Conservation (phyloP, 2,113 vertebrate species). For the crab-eating macaque (Macaca fascicularis) region T2T-MFA8v1.1 NC_088390.1:86035001-86035500, state of each 20-base stretch:
- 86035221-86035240: no score
- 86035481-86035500: conserved; percentile 57
- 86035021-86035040: background rate
- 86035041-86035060: background rate
- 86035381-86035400: background rate
- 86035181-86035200: background rate
- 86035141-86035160: background rate
- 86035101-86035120: background rate
- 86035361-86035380: accelerated
- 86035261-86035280: background rate
- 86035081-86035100: background rate
- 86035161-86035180: no score
- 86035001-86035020: accelerated
- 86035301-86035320: background rate
- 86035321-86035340: accelerated
- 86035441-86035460: accelerated
- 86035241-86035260: background rate
- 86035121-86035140: no score
- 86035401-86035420: accelerated
- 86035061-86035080: background rate
- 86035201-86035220: accelerated
- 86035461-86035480: conserved; percentile 58
- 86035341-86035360: background rate
- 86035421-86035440: accelerated
- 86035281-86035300: background rate